Base-by-base conservation (phyloP, 2,113 vertebrate genomes). In the Pteropus alecto region DNA sequence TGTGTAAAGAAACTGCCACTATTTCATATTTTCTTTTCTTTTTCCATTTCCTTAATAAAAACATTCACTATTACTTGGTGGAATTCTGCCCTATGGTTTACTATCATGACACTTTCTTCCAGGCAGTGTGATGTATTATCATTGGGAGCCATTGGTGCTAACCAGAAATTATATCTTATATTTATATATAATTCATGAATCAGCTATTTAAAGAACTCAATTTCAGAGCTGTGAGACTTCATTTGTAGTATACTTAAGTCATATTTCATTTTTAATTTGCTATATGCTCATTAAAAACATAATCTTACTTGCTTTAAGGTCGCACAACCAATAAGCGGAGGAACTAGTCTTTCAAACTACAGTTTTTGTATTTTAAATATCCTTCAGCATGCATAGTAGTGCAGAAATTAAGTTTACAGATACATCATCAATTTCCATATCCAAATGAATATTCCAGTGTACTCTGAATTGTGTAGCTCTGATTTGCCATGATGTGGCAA, bases 31-130 rank as follows among this genome's bases (percentile, higher is more conserved):
- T 89, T 68, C 21, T 77, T 74, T 63, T 54, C 51, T 63, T 33
- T 46, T 78, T 22, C n/a, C 61, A 4, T 83, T 93, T 84, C 58
- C 56, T 84, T 94, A 88, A 74, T 91, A 46, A 88, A 96, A 86
- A 21, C 41, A 0, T 63, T 58, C 61, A 71, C 38, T 83, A 41
- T 78, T 63, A 58, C 46, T 95, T 81, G 51, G 16, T 85, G 38
- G 33, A 77, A 73, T 73, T 78, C 65, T 79, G 10, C 30, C 43
- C 33, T 87, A 0, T n/a, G 77, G 28, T 81, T 86, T 90, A 58
- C 67, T 87, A 28, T 76, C 22, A 43, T 46, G 33, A 63, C 18
- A 78, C 10, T 51, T 92, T 87, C 58, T 88, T 92, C 46, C 14
- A 68, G 82, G 33, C 43, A 60, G 35, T 48, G 38, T 3, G 21